Evolutionary conservation across 2,888 invertebrate genomes (phyloP), one percentile per base, ranked within the genome.

Genomic region (Synanthedon andrenaeformis): DNA sequence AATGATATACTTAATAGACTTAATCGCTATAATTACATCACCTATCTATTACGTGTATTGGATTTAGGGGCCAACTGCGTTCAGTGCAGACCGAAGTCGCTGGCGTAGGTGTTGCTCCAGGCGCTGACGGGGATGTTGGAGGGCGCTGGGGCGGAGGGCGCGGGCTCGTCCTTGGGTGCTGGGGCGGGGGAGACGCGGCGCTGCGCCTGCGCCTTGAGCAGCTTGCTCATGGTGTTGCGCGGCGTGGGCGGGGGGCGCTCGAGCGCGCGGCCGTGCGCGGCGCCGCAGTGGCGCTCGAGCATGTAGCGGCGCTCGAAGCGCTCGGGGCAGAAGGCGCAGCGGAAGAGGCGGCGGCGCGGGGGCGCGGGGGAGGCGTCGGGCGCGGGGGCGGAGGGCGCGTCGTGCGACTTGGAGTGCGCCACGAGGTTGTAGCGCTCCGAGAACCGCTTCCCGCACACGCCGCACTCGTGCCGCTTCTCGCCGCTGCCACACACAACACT

Each of bases 401-500:
- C 82, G 76, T 82, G 86, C 54, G 82, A 70, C 72, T 81, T 81
- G 66, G 66, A 69, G 76, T 88, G 88, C 60, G 88, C 88, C 56
- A 77, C 76, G 62, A 88, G 72, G 74, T 88, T 87, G 74, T 85
- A 87, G 56, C 89, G 76, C 76, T 91, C 90, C 4, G 90, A 89
- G 82, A 91, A 91, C 56, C 89, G 78, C 70, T 89, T 90, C 4
- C 89, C 89, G 76, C 91, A 91, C 55, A 83, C 76, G 53, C 63
- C 57, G 67, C 91, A 91, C 72, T 85, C 85, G 78, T 89, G 90
- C 1, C 87, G 76, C 72, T 89, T 89, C 76, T 91, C 91, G 11
- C 91, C 91, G 52, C 89, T 89, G 35, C 10, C 35, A 35, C 8
- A 10, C 35, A 23, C 8, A 35, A 35, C 35, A 35, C 23, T 23